phyloP scores from a whole-genome alignment of 2,797 vertebrate genomes.

The Hemibagrus guttatus region DNA sequence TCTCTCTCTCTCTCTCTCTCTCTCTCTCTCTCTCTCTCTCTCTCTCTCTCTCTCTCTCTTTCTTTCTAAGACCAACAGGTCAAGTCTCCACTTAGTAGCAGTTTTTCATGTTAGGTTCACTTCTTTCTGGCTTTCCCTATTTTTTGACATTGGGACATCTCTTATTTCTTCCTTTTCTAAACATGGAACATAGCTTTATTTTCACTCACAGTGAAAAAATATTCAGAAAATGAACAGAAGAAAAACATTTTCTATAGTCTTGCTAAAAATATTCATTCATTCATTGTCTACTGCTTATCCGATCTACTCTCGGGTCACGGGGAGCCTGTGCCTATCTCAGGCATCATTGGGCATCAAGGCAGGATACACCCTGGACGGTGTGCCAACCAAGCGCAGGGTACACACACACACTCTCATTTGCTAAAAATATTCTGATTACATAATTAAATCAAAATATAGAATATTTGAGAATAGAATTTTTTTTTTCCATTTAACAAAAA shows the following conservation, averaged over 20 bases:
- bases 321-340: too few relatives aligned
- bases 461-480: not conserved
- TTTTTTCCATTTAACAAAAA: not conserved
- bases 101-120: not conserved
- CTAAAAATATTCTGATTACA: not conserved
- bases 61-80: not conserved
- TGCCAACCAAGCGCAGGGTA: too few relatives aligned
- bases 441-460: not conserved
- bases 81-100: not conserved
- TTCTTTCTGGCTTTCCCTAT: not conserved
- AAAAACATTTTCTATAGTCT: not conserved
- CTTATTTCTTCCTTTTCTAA: not conserved
- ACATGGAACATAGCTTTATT: not conserved
- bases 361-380: too few relatives aligned
- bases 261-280: not conserved
- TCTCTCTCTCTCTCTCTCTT: too few relatives aligned
- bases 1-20: too few relatives aligned
- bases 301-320: too few relatives aligned
- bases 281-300: too few relatives aligned
- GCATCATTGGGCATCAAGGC: too few relatives aligned
- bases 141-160: not conserved
- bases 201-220: not conserved
- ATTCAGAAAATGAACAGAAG: not conserved
- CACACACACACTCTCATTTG: too few relatives aligned
- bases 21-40: too few relatives aligned